Evolutionary conservation across 2,113 vertebrate species (phyloP).

Genomic region (Mus musculus): GRCm39 chr17:69981501-69982000

Average conservation of each 20-base stretch:
- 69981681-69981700: not conserved
- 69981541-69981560: not conserved
- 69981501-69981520: not conserved
- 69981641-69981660: not conserved
- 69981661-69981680: not conserved
- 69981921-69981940: no score
- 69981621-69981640: not conserved
- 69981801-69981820: not conserved
- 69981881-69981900: not conserved
- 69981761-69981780: not conserved
- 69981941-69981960: not conserved
- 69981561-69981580: not conserved
- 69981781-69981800: not conserved
- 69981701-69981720: not conserved
- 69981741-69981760: not conserved
- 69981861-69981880: not conserved
- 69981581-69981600: not conserved
- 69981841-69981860: not conserved
- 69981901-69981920: not conserved
- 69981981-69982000: not conserved
- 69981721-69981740: not conserved
- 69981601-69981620: not conserved
- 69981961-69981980: not conserved
- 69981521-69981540: not conserved
- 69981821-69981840: not conserved